Conservation (phyloP, 2,113 vertebrate genomes). For the Ophthalmolycus amberensis region DNA sequence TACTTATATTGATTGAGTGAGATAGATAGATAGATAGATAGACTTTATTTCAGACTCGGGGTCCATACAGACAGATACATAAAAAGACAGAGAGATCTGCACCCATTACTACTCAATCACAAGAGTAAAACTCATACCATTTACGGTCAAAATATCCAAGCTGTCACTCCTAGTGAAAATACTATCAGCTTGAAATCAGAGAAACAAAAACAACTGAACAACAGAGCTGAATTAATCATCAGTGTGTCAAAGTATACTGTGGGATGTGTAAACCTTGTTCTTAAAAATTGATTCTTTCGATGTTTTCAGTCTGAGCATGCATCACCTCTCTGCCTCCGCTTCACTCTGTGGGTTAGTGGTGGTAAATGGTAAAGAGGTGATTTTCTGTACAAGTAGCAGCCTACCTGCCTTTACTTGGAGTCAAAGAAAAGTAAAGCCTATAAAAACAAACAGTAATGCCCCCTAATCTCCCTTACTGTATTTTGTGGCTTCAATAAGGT, state of each 20-base stretch:
- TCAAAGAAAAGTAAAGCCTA: background rate
- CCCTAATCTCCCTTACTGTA: background rate
- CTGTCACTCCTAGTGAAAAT: background rate
- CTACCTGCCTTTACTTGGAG: background rate
- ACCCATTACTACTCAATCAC: background rate
- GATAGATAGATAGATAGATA: too few species aligned
- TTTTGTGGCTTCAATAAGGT: background rate
- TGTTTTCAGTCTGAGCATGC: conserved; percentile 28
- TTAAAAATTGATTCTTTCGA: conserved; percentile 3
- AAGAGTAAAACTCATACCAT: background rate
- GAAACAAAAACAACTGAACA: conserved; percentile 4
- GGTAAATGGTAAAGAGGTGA: background rate
- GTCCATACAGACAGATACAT: too few species aligned
- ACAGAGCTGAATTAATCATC: conserved; percentile 3
- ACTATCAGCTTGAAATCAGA: conserved; percentile 13
- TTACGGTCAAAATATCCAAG: background rate
- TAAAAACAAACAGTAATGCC: background rate
- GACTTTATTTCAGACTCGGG: too few species aligned
- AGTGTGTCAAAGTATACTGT: background rate
- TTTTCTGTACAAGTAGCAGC: background rate
- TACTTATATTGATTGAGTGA: conserved; percentile 4
- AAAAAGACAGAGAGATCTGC: background rate
- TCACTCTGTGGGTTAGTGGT: background rate
- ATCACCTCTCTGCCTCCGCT: background rate
- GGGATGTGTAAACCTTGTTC: conserved; percentile 18